These are phyloP conservation scores for Brachionus angularis DNA, from an alignment of 1,140 invertebrate genomes.

Conservation along the genomic window DNA sequence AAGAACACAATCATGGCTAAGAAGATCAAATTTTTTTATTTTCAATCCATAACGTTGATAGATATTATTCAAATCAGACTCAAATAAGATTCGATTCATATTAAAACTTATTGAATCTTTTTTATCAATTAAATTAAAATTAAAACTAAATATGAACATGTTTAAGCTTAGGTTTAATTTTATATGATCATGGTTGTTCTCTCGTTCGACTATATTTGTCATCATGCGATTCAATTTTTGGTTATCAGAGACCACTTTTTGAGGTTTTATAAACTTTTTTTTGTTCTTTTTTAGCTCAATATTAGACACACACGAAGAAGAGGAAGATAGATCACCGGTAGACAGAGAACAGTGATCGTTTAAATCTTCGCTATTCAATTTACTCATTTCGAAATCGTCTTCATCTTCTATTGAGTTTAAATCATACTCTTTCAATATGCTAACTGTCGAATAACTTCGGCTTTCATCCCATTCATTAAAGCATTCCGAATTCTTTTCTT, in stretches of 20 bases:
- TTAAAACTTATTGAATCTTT: neutral
- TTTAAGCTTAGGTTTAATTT: conserved; percentile 24
- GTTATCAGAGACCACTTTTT: no score
- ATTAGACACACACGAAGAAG: no score
- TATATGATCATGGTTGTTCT: conserved; percentile 3
- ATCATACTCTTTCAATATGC: conserved; percentile 34
- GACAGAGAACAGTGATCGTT: no score
- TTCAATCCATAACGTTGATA: conserved; percentile 6
- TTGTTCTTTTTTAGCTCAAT: no score
- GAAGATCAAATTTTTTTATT: conserved; percentile 13
- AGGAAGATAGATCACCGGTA: no score
- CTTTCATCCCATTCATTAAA: no score
- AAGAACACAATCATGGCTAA: no score
- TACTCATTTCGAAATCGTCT: no score
- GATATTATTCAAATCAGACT: conserved; percentile 12
- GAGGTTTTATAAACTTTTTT: no score
- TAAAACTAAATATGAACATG: neutral
- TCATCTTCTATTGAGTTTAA: conserved; percentile 11
- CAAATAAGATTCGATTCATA: conserved; percentile 14
- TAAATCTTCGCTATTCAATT: no score
- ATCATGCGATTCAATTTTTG: conserved; percentile 25
- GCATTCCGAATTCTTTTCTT: no score
- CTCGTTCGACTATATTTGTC: no score
- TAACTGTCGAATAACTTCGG: conserved; percentile 19
- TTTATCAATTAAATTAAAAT: neutral